Base-by-base conservation (phyloP, 2,113 vertebrate species). In the Ophiodon elongatus region DNA sequence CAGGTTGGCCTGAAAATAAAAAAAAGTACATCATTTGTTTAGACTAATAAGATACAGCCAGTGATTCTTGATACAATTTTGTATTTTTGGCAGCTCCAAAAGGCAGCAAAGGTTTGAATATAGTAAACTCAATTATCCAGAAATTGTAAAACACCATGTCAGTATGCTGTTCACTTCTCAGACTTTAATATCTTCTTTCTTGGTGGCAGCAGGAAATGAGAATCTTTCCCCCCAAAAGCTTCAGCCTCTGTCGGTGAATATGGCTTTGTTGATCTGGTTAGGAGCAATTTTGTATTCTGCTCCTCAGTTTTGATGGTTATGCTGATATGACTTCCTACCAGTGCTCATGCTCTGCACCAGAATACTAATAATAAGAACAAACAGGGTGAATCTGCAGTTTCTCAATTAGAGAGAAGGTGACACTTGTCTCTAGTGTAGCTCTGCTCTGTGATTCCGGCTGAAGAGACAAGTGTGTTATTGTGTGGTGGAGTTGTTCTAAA, bases 251-350 rank as follows among this genome's bases (percentile, higher is more conserved):
- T 64, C 59, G 70, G 50, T 23, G 76, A 79, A 63, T 69, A 21
- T 54, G 43, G 82, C 71, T 71, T 70, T 85, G 75, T 85, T 88
- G 79, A 87, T 35, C n/a, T 29, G 81, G 71, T 80, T 64, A 14
- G 39, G 10, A 79, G 29, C 57, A 70, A 80, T 67, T 88, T 77
- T 68, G 84, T 81, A 85, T 86, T 91, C 87, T 74, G 80, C 75
- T 79, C 76, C 43, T 82, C 23, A 85, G 82, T 72, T 78, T 75
- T 76, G 90, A 91, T 89, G 84, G 85, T 83, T 72, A 79, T 64
- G 67, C 80, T 84, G 87, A 92, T 90, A 84, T 82, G 88, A 85
- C 84, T 85, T 87, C 79, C 69, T 80, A 80, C 76, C 77, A 70
- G 70, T 63, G 76, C 76, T 73, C 50, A 67, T 4, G 43, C 33